Evolutionary conservation across 2,797 vertebrate species (phyloP), one percentile per base, ranked within the genome.

Genomic region (Silurus aristotelis): DNA sequence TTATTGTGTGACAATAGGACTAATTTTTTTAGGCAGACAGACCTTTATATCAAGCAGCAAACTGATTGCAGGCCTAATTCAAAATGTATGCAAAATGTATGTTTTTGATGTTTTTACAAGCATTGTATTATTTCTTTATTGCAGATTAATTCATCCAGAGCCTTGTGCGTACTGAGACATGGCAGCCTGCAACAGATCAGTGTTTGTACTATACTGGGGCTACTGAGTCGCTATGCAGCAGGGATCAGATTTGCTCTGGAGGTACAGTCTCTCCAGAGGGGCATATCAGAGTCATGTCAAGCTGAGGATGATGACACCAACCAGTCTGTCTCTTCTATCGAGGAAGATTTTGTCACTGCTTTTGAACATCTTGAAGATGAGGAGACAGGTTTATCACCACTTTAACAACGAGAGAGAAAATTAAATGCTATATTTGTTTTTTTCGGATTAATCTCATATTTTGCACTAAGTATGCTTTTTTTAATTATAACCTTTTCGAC

Each of bases 281-380:
- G 89, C 55, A 84, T 90, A 19, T 92, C 91, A 6, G 96, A 96
- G 85, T 61, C 91, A 83, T 89, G 93, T 86, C 95, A 93, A 25
- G 93, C 95, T 27, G 98, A 99, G 89, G 98, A 99, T 2, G 98
- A 99, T 71, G 97, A 98, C 93, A 99, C 98, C 68, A 99, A 98
- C 93, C 97, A 98, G 88, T 99, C 98, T 0, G 97, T 99, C 79
- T 99, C 98, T 61, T 99, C 98, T 64, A 99, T 99, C 43, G 98
- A 99, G 88, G 98, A 99, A 88, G 98, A 99, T 93, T 99, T 99
- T 92, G 97, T 99, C 88, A 99, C 98, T 46, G 98, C 98, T 58
- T 95, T 98, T 9, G 98, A 99, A 90, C 97, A 99, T 89, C 94
- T 99, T 72, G 98, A 99, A 91, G 98, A 99, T 88, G 98, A 98